Evolutionary conservation across 2,888 invertebrate genomes (phyloP).

Genomic region (Stratiomys singularior): DNA sequence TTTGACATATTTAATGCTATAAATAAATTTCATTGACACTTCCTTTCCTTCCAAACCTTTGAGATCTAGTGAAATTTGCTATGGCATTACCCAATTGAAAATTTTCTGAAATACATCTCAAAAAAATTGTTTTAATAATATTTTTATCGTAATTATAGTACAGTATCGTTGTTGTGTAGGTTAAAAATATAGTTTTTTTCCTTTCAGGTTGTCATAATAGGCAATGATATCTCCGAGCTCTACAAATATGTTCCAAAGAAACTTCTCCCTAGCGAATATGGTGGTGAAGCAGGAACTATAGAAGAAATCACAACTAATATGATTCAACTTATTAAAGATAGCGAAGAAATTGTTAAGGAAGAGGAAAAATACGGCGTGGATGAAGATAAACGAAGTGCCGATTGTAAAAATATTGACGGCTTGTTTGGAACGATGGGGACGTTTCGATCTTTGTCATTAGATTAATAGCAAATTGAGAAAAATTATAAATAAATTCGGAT

Average conservation of each 20-base stretch:
- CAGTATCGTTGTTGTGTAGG: too few relatives aligned
- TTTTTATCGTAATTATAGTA: too few relatives aligned
- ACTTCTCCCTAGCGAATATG: slow-evolving; percentile 71
- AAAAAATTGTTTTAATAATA: too few relatives aligned
- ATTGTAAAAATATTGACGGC: slow-evolving; percentile 22
- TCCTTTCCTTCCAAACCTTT: too few relatives aligned
- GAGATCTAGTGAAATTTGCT: too few relatives aligned
- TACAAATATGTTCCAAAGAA: slow-evolving; percentile 69
- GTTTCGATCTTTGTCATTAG: slow-evolving; percentile 62
- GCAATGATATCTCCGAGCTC: slow-evolving; percentile 67
- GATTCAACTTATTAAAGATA: slow-evolving; percentile 45
- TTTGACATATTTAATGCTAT: too few relatives aligned
- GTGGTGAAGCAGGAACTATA: slow-evolving; percentile 69
- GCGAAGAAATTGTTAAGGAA: slow-evolving; percentile 47
- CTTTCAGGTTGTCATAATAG: slow-evolving; percentile 68
- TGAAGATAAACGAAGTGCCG: slow-evolving; percentile 47
- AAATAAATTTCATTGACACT: too few relatives aligned
- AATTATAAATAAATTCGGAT: not conserved
- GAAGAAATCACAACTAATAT: slow-evolving; percentile 44
- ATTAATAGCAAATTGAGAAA: too few relatives aligned
- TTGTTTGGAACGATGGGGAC: slow-evolving; percentile 53
- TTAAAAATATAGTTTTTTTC: not conserved
- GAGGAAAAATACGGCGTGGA: slow-evolving; percentile 49
- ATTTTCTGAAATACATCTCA: too few relatives aligned
- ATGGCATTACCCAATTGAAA: too few relatives aligned